These are phyloP conservation scores for Hoplodrina blanda DNA, from an alignment of 2,888 invertebrate species.

Conservation along the genomic window DNA sequence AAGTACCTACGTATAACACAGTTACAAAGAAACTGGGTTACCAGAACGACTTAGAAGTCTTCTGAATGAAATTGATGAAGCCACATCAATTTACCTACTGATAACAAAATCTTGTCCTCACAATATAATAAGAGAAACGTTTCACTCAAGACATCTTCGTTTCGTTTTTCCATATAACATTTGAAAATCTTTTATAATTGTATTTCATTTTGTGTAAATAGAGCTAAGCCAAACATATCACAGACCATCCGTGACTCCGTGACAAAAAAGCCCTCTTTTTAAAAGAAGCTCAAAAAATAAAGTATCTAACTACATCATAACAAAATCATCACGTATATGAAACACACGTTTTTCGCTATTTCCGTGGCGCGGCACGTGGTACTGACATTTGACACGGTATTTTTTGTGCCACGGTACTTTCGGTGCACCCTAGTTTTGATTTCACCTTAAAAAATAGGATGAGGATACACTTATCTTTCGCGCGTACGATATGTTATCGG, in stretches of 20 bases:
- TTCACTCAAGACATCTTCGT: too few species aligned
- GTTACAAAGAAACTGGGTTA: conserved; percentile 45
- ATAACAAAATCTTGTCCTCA: conserved; percentile 11
- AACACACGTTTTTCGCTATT: conserved; percentile 85
- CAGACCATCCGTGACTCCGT: neutral
- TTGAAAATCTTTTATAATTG: too few species aligned
- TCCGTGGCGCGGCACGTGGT: conserved; percentile 70
- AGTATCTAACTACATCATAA: conserved; percentile 80
- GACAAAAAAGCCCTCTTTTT: conserved; percentile 45
- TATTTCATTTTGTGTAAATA: too few species aligned
- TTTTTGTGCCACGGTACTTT: conserved; percentile 54
- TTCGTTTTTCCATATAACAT: too few species aligned
- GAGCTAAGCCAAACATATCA: neutral
- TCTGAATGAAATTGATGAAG: conserved; percentile 66
- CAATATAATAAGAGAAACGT: neutral
- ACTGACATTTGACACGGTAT: conserved; percentile 71
- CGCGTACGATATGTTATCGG: conserved; percentile 86
- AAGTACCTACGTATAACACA: neutral
- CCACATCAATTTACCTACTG: conserved; percentile 43
- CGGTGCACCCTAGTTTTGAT: conserved; percentile 76
- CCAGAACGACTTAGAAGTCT: conserved; percentile 52
- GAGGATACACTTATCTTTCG: conserved; percentile 87
- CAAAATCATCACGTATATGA: conserved; percentile 89
- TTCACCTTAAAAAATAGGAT: conserved; percentile 71
- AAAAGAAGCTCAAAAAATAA: conserved; percentile 75